Conservation (phyloP, 2,888 invertebrate species). For the Orthosia incerta region DNA sequence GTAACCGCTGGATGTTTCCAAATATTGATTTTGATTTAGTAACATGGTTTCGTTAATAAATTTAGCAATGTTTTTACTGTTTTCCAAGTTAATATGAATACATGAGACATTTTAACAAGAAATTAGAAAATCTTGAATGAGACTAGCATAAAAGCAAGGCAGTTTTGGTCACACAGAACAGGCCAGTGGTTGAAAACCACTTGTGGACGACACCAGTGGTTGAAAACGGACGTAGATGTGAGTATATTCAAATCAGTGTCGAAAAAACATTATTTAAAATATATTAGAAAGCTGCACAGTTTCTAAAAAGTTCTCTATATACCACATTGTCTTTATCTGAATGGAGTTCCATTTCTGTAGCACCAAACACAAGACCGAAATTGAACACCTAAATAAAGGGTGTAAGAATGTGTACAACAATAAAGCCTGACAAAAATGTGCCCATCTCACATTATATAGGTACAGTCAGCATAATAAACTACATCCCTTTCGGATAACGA, state of each 20-base stretch:
- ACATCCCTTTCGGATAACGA: constrained; percentile 68
- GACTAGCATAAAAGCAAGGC: not conserved
- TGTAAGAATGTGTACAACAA: constrained; percentile 44
- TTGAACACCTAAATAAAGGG: constrained; percentile 46
- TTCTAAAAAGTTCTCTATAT: not conserved
- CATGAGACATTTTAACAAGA: not conserved
- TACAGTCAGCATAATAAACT: constrained; percentile 65
- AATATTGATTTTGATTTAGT: constrained; percentile 35
- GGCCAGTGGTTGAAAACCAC: too few species aligned
- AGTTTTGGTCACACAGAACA: not conserved
- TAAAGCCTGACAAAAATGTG: constrained; percentile 57
- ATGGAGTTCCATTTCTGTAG: not conserved
- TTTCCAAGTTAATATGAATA: not conserved
- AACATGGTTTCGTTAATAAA: constrained; percentile 13
- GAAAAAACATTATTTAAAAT: not conserved
- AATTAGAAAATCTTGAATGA: not conserved
- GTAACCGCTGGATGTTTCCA: constrained; percentile 27
- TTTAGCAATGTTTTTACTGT: not conserved
- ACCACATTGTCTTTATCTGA: not conserved
- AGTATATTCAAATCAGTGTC: not conserved
- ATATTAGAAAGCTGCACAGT: too few species aligned
- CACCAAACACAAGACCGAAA: constrained; percentile 26
- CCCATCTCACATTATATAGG: constrained; percentile 30
- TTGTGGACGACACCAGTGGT: too few species aligned
- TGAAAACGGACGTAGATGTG: not conserved